Evolutionary conservation across 2,113 vertebrate species (phyloP).

Genomic region (Dromas ardeola): DNA sequence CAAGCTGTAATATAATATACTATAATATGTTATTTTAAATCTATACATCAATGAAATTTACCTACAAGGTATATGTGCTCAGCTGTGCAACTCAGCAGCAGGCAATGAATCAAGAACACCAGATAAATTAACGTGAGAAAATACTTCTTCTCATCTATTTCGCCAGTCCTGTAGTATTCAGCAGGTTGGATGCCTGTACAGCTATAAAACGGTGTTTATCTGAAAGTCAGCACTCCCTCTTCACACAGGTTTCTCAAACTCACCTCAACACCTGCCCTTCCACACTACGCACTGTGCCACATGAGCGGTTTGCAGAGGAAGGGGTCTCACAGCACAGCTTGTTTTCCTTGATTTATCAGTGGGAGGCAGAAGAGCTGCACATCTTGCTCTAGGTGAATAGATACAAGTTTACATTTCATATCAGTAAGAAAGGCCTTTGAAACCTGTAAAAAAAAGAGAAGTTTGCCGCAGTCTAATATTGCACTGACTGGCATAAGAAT

Average conservation of each 20-base stretch:
- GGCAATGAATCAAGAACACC: not conserved
- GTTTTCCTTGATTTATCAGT: not conserved
- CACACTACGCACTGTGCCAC: fast-evolving
- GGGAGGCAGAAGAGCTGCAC: not conserved
- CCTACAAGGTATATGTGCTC: not conserved
- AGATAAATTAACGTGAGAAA: not conserved
- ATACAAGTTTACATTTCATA: not conserved
- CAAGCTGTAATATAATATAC: not conserved
- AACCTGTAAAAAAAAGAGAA: not conserved
- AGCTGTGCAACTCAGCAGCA: not conserved
- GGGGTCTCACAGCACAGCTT: not conserved
- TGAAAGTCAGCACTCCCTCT: not conserved
- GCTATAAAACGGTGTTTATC: not conserved
- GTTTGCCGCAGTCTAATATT: not conserved
- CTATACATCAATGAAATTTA: not conserved
- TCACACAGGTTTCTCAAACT: not conserved
- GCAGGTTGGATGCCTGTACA: not conserved
- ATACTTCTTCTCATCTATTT: not conserved
- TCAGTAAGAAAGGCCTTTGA: not conserved
- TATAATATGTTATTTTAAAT: not conserved
- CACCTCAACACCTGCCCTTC: not conserved
- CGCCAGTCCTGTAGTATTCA: not conserved
- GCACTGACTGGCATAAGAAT: not conserved
- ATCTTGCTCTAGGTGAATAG: not conserved
- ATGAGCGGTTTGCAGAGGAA: not conserved